phyloP scores from a whole-genome alignment of 2,797 vertebrate genomes.

The Geotrypetes seraphini region DNA sequence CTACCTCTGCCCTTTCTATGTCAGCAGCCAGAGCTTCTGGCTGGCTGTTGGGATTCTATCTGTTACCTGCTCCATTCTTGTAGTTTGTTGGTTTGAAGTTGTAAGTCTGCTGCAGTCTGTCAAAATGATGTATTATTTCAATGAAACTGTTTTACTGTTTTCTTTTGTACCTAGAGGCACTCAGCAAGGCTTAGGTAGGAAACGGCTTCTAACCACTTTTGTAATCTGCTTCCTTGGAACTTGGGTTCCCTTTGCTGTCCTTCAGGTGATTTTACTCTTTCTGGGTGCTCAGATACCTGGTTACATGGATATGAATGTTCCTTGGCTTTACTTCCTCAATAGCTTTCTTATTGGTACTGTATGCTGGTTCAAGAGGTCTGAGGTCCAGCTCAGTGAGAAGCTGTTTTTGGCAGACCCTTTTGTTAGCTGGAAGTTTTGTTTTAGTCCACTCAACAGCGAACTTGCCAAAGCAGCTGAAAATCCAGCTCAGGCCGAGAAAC shows the following conservation, averaged over 20 bases:
- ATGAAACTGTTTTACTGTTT: constrained; percentile 31
- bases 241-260: constrained; percentile 61
- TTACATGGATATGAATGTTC: constrained; percentile 70
- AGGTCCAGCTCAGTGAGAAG: constrained; percentile 23
- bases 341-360: constrained; percentile 61
- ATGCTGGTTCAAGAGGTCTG: constrained; percentile 51
- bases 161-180: constrained; percentile 9
- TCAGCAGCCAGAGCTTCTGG: constrained; percentile 46
- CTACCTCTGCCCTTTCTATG: constrained; percentile 44
- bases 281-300: constrained; percentile 55
- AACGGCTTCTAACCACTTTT: constrained; percentile 38
- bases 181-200: constrained; percentile 1
- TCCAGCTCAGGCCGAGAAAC: constrained; percentile 24
- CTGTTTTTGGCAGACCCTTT: constrained; percentile 57
- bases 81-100: constrained; percentile 34
- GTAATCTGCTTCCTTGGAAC: constrained; percentile 58
- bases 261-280: constrained; percentile 46
- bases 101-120: constrained; percentile 26
- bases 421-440: constrained; percentile 69
- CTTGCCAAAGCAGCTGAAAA: background rate
- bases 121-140: constrained; percentile 3
- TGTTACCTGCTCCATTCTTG: constrained; percentile 4
- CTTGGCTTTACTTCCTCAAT: constrained; percentile 75
- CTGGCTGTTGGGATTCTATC: constrained; percentile 35
- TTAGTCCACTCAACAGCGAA: constrained; percentile 37